Evolutionary conservation across 2,888 invertebrate genomes (phyloP).

Genomic region (Linnaemya vulpina): DNA sequence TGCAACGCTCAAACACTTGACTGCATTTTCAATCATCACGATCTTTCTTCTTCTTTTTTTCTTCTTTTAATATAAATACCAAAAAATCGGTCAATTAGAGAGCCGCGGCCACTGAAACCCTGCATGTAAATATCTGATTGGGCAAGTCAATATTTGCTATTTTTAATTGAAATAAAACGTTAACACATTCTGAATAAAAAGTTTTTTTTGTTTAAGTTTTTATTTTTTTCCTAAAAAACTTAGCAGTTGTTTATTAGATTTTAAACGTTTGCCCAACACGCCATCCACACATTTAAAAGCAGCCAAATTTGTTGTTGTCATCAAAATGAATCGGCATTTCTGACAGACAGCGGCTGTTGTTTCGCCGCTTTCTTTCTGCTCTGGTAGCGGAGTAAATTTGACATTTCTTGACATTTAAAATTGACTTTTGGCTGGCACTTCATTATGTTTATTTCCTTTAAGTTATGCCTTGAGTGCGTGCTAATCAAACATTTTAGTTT

Average conservation of each 20-base stretch:
- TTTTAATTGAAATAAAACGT: constrained; percentile 63
- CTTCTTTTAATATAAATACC: not conserved
- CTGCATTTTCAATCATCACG: constrained; percentile 43
- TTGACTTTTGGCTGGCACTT: constrained; percentile 49
- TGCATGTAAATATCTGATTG: not conserved
- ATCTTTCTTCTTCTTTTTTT: not conserved
- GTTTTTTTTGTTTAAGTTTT: not conserved
- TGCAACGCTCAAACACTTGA: constrained; percentile 56
- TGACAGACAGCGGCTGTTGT: constrained; percentile 8
- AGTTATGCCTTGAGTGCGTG: constrained; percentile 67
- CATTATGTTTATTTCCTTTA: not conserved
- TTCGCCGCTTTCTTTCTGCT: not conserved
- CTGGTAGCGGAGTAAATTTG: not conserved
- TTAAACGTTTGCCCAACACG: constrained; percentile 64
- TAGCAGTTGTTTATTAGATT: not conserved
- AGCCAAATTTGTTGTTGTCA: constrained; percentile 52
- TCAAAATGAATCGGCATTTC: constrained; percentile 48
- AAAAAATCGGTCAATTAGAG: constrained; percentile 21
- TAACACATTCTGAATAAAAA: constrained; percentile 3
- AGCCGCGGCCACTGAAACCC: not conserved
- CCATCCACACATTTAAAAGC: constrained; percentile 57
- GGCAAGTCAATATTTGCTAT: constrained; percentile 58
- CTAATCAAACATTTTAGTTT: constrained; percentile 63
- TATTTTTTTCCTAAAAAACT: not conserved
- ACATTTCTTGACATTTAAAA: constrained; percentile 58